Evolutionary conservation across 2,113 vertebrate genomes (phyloP).

Genomic region (Gallinago paraguaiae): DNA sequence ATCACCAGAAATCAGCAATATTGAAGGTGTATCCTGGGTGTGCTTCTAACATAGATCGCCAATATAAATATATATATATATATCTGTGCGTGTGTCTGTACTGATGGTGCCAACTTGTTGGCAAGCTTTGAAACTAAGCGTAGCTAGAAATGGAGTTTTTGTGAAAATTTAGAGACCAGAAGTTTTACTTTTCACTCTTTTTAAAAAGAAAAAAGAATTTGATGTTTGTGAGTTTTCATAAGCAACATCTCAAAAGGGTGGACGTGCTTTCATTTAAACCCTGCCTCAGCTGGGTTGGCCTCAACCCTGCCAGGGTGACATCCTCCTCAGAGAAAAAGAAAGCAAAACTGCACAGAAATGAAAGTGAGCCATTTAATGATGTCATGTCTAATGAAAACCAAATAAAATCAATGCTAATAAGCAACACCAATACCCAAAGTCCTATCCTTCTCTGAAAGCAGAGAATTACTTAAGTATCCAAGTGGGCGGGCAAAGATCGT

Average conservation of each 20-base stretch:
- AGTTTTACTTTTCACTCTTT: background rate
- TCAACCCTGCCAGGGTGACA: background rate
- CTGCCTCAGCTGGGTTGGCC: background rate
- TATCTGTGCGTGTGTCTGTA: fast-evolving
- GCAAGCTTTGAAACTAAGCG: background rate
- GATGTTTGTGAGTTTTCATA: background rate
- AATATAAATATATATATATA: fast-evolving
- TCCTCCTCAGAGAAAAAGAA: background rate
- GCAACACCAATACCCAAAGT: background rate
- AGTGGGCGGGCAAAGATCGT: background rate
- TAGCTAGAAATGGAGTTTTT: background rate
- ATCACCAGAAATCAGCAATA: background rate
- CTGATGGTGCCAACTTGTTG: background rate
- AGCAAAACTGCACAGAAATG: background rate
- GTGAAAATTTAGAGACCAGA: background rate
- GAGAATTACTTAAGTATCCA: background rate
- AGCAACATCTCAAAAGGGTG: background rate
- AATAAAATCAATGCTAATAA: background rate
- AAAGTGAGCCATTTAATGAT: background rate
- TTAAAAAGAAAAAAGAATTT: background rate
- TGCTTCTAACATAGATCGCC: background rate
- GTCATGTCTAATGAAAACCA: background rate
- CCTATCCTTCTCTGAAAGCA: background rate
- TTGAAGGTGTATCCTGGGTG: background rate
- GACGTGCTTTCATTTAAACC: background rate